Base-by-base conservation (phyloP, 2,113 vertebrate genomes). In the Eptesicus fuscus region DNA sequence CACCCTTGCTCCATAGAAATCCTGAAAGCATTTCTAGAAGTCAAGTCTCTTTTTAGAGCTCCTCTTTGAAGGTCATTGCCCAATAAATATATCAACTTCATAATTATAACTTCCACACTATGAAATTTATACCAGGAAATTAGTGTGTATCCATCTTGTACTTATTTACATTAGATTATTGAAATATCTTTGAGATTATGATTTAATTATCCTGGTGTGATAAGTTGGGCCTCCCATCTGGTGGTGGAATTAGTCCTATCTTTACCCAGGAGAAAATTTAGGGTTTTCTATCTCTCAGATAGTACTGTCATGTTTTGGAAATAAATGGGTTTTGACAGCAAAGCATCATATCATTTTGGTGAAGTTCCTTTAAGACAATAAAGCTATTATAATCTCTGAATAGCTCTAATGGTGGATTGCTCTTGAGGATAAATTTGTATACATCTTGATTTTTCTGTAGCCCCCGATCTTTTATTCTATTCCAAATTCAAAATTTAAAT, bases 121-220 rank as follows among this genome's bases (percentile, higher is more conserved):
- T 96, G 88, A 96, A 97, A 91, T 95, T 85, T 82, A 73, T 83
- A 74, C 63, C 73, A 92, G 80, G 25, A 93, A 83, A 83, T 95
- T 61, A 80, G 49, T 78, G n/a, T 74, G 67, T 63, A 53, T 44
- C 61, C 61, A 56, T 96, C 53, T 92, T 95, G 91, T 93, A 83
- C 32, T 94, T 88, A 85, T 94, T 93, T 92, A 73, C 22, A 42
- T 70, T 74, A 69, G 95, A 61, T 87, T 88, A 91, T 49, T 69
- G 37, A 95, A 90, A 79, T 44, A 71, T 90, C 82, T 88, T 88
- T 79, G 78, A 88, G 91, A 49, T 65, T 77, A 44, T 85, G 65
- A 83, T 80, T 94, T 92, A 90, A 96, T 96, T 95, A 73, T 92
- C 96, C 47, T 80, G 35, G 44, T 74, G 63, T 87, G 78, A 20